phyloP scores from a whole-genome alignment of 2,888 invertebrate species.

The Ernsta delagoae region DNA sequence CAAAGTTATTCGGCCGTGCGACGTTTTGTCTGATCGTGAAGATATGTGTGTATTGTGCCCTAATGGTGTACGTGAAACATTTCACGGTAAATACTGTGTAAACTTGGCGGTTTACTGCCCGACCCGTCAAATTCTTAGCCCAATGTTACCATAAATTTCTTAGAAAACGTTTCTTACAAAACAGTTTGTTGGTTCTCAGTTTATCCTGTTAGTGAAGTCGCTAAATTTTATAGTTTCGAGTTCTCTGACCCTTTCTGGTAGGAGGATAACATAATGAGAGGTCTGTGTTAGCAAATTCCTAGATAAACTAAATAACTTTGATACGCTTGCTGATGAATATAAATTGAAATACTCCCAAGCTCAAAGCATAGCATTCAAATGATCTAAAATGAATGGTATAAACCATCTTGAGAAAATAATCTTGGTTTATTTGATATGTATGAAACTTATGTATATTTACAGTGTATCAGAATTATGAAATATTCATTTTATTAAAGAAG shows the following conservation, averaged over 20 bases:
- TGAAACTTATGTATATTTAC: neutral
- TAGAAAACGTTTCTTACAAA: conserved; percentile 10
- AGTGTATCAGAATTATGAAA: neutral
- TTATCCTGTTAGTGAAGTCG: neutral
- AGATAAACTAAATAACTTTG: neutral
- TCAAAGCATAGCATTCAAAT: neutral
- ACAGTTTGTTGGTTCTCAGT: conserved; percentile 6
- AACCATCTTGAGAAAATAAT: neutral
- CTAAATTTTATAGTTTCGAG: no score
- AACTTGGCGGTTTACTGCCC: conserved; percentile 14
- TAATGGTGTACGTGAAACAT: conserved; percentile 32
- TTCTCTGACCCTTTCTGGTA: neutral
- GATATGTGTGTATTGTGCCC: conserved; percentile 23
- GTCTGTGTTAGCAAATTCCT: neutral
- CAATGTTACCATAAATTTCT: conserved; percentile 21
- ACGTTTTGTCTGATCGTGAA: conserved; percentile 18
- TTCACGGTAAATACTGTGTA: conserved; percentile 25
- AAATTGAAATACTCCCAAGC: neutral
- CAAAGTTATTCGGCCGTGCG: conserved; percentile 19
- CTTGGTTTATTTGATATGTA: neutral
- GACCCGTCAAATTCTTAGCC: conserved; percentile 27
- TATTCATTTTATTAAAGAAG: neutral
- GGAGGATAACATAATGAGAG: neutral
- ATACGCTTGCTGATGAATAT: neutral
- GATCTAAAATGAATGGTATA: neutral